Percentiles rank a stretch among this genome's conserved stretches.
Evolutionary conservation across 2,888 invertebrate genomes (phyloP).

Genomic region (Subacronicta megacephala): DNA sequence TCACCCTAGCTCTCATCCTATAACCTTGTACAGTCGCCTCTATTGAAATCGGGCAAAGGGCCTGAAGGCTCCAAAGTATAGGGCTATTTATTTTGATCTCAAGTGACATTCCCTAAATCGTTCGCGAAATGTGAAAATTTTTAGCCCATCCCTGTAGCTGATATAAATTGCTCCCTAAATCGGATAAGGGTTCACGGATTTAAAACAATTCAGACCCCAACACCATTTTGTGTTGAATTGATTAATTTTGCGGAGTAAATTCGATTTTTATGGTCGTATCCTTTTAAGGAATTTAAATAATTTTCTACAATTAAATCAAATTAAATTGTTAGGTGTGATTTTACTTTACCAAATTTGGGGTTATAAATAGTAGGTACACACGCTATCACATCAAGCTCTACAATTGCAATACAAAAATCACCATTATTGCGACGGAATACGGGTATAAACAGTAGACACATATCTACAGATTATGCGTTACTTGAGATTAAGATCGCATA

Average conservation of each 20-base stretch:
- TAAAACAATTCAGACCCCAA: slow-evolving; percentile 24
- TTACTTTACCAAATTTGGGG: too few species aligned
- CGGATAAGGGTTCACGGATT: slow-evolving; percentile 29
- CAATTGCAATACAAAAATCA: too few species aligned
- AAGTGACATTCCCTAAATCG: slow-evolving; percentile 63
- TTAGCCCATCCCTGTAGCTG: slow-evolving; percentile 20
- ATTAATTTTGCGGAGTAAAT: slow-evolving; percentile 19
- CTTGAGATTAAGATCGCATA: too few species aligned
- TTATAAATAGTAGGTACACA: too few species aligned
- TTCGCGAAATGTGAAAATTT: slow-evolving; percentile 58
- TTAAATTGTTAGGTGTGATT: too few species aligned
- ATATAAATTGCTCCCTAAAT: slow-evolving; percentile 41
- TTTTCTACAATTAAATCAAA: background rate
- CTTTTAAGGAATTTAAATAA: background rate
- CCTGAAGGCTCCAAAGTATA: slow-evolving; percentile 61
- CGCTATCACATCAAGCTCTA: too few species aligned
- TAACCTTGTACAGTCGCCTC: slow-evolving; percentile 56
- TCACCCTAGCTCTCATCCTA: slow-evolving; percentile 36
- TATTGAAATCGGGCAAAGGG: slow-evolving; percentile 75
- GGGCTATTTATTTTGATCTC: slow-evolving; percentile 73
- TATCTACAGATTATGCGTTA: too few species aligned
- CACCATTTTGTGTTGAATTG: slow-evolving; percentile 31
- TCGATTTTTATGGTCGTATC: background rate
- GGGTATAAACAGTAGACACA: too few species aligned
- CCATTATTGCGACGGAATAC: too few species aligned